phyloP scores from a whole-genome alignment of 2,888 invertebrate species.

The Ganaspis brasiliensis region DNA sequence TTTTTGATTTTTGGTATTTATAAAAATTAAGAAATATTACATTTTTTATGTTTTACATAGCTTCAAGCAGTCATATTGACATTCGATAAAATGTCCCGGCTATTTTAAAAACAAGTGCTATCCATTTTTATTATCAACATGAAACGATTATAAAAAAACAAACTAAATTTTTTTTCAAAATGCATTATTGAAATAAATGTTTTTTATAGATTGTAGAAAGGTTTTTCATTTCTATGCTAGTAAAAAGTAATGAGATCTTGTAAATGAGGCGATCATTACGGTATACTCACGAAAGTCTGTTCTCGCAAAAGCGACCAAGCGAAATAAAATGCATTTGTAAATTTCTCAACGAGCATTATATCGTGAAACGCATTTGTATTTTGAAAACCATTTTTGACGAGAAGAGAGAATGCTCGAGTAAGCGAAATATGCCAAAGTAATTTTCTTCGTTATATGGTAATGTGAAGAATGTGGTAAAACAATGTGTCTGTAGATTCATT shows the following conservation, averaged over 20 bases:
- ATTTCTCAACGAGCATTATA: conserved; percentile 2
- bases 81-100: background rate
- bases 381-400: conserved; percentile 8
- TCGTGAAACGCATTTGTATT: background rate
- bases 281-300: conserved; percentile 4
- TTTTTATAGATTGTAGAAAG: background rate
- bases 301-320: conserved; percentile 10
- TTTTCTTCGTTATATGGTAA: conserved; percentile 14
- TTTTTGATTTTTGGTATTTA: too few species aligned
- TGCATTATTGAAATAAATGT: background rate
- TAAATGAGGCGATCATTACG: conserved; percentile 4
- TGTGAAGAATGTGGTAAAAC: conserved; percentile 3
- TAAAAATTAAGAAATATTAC: too few species aligned
- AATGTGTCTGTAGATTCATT: background rate
- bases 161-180: too few species aligned
- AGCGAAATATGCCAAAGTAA: conserved; percentile 5
- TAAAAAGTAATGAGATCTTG: conserved; percentile 9
- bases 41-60: background rate
- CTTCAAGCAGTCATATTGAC: background rate
- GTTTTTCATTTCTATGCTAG: background rate
- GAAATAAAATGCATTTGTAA: conserved; percentile 17
- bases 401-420: background rate
- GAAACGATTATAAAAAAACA: background rate
- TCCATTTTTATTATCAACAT: background rate
- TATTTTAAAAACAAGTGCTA: background rate